Base-by-base conservation (phyloP, 1,140 invertebrate species). In the Habropoda laboriosa region DNA sequence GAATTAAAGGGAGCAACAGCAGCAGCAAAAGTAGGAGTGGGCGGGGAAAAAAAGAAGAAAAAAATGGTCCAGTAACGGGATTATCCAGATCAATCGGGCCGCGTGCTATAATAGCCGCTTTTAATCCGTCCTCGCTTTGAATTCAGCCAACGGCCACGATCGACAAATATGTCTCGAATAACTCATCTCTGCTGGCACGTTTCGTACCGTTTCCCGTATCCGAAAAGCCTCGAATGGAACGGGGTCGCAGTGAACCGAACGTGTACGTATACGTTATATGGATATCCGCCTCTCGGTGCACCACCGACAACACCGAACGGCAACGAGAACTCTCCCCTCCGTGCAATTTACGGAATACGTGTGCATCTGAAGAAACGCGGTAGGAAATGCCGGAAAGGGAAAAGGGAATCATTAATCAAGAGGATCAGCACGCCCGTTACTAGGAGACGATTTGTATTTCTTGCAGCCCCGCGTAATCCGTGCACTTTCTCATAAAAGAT, bases 361-460 rank as follows among this genome's bases (percentile, higher is more conserved):
- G 40, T n/a, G 16, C 35, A 18, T 66, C 27, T 3, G 35, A 66
- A 42, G 18, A 45, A 64, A 8, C 24, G 18, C 40, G 16, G 16
- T 30, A 42, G n/a, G 45, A 21, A 49, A 13, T 13, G 30, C 30
- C 63, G 49, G 51, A 18, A 64, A 47, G 64, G 57, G 10, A 57
- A 40, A 72, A 77, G 60, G 58, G 61, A 60, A 61, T 79, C 80
- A 86, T 88, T 85, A 86, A 88, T 86, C 83, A 64, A 53, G 53
- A 40, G 42, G 49, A 78, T 74, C 63, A 82, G 53, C 72, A 12
- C 35, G 57, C n/a, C n/a, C 32, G 53, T 80, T 84, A 72, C 76
- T 68, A 57, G n/a, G 57, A 53, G 72, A 63, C 82, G 82, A 85
- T 85, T 84, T 84, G 82, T 85, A 76, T 76, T 85, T 84, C 82